Conservation (phyloP, 2,888 invertebrate genomes). For the Harpagoxenus sublaevis region DNA sequence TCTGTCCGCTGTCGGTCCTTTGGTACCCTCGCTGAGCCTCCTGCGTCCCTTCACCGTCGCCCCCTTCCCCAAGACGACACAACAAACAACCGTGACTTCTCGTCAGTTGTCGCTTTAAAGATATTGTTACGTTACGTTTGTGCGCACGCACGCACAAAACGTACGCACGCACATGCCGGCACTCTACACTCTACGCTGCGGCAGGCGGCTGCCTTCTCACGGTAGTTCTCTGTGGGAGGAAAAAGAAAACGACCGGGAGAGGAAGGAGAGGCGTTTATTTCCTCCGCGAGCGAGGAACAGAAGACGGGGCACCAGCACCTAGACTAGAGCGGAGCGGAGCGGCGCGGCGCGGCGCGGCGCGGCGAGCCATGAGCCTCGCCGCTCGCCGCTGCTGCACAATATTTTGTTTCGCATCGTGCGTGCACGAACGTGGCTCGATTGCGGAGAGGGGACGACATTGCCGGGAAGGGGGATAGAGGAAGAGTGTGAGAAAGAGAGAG, state of each 20-base stretch:
- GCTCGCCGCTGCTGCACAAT: conserved; percentile 28
- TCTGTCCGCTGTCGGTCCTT: conserved; percentile 62
- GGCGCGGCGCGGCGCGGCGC: not conserved
- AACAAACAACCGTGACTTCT: conserved; percentile 75
- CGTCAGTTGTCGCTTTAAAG: conserved; percentile 76
- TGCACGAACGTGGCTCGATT: conserved; percentile 13
- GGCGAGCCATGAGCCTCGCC: not conserved
- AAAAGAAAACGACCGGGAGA: conserved; percentile 50
- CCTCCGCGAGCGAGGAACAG: not conserved
- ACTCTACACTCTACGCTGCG: conserved; percentile 47
- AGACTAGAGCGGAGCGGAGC: not conserved
- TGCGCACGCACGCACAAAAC: conserved; percentile 53
- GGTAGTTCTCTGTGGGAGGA: conserved; percentile 54
- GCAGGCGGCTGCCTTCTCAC: conserved; percentile 5
- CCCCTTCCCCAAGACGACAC: conserved; percentile 60
- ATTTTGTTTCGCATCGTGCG: conserved; percentile 41
- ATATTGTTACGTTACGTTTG: conserved; percentile 68
- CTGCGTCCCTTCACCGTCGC: conserved; percentile 42
- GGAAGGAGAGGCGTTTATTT: conserved; percentile 19
- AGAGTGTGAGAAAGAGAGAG: conserved; percentile 38
- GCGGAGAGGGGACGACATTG: conserved; percentile 14
- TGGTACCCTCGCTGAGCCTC: conserved; percentile 28
- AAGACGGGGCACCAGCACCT: not conserved
- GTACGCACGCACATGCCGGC: conserved; percentile 38
- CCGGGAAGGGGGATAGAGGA: conserved; percentile 36